A percentile compares a stretch with the other conserved stretches of the same genome.
phyloP scores from a whole-genome alignment of 1,140 invertebrate genomes.

The Drosophila chauvacae region DNA sequence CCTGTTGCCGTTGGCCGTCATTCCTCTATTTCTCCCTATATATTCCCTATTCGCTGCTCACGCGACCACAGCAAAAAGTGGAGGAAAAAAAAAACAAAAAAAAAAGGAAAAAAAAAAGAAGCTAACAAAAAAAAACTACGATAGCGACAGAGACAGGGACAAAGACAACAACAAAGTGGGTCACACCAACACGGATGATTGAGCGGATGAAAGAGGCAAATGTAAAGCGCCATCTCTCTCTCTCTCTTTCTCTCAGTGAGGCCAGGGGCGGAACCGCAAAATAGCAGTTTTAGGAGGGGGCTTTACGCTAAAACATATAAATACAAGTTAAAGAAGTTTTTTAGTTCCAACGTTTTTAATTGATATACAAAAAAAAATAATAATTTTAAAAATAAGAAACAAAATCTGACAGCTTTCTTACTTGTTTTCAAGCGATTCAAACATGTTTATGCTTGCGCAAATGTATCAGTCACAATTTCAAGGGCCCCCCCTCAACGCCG shows the following conservation, averaged over 20 bases:
- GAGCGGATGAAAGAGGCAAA: constrained; percentile 12
- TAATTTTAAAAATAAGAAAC: no score
- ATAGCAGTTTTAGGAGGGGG: neutral
- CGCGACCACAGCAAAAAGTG: constrained; percentile 53
- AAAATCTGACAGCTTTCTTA: neutral
- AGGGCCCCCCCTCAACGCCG: neutral
- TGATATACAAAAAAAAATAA: no score
- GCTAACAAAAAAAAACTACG: constrained; percentile 23
- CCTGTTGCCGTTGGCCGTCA: constrained; percentile 51
- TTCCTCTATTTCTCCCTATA: constrained; percentile 20
- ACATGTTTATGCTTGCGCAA: neutral
- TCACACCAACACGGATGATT: constrained; percentile 61
- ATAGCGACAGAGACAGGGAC: constrained; percentile 17
- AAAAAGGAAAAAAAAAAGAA: neutral
- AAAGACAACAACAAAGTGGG: constrained; percentile 59
- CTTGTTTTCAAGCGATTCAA: neutral
- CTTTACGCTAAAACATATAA: no score
- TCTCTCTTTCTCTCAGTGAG: neutral
- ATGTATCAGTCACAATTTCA: no score
- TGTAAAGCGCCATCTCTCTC: neutral
- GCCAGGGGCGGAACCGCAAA: neutral
- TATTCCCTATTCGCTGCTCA: constrained; percentile 19
- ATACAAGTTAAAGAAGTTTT: no score
- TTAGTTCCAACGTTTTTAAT: no score
- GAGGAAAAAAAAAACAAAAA: neutral